Evolutionary conservation across 2,113 vertebrate species (phyloP), one percentile per base, ranked within the genome.

Genomic region (Ictalurus punctatus): DNA sequence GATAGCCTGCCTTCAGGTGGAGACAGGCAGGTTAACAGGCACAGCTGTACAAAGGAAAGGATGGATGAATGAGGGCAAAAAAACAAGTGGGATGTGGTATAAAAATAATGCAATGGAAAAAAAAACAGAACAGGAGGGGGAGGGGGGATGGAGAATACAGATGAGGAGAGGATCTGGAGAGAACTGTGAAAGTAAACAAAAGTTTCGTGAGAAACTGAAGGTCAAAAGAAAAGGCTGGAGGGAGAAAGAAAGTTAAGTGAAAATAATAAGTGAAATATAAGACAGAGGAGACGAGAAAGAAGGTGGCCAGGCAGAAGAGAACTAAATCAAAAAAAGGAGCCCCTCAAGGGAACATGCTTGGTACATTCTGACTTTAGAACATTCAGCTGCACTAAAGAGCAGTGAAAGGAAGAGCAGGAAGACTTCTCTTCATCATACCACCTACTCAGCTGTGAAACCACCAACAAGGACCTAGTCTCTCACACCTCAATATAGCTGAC

Each of bases 1-100:
- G 71, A 91, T 91, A 83, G 84, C 54, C 8, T 10, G 85, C 91
- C 91, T 90, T 40, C 85, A 83, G 89, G 88, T 82, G 86, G 89
- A 90, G 89, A 87, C 85, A 83, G 34, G 52, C 48, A 83, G 89
- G 89, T 89, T 87, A 90, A 90, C 81, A 27, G 87, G 84, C 89
- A 61, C 54, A 86, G 74, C 54, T 17, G 71, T 81, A 37, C n/a
- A 73, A 85, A 37, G 81, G 67, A 87, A 13, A 59, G 79, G 74
- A 85, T 56, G 6, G 74, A 58, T 30, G 81, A 89, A 73, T 37
- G 59, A 86, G 71, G 85, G 80, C 58, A 40, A 10, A 6, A 86
- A 89, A 76, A 65, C 79, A 87, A 86, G 86, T 74, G 86, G 37
- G 76, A 85, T 88, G 86, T 69, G 78, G 78, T 84, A 84, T 58